Conservation (phyloP, 2,888 invertebrate species). For the Perithous albicinctus region DNA sequence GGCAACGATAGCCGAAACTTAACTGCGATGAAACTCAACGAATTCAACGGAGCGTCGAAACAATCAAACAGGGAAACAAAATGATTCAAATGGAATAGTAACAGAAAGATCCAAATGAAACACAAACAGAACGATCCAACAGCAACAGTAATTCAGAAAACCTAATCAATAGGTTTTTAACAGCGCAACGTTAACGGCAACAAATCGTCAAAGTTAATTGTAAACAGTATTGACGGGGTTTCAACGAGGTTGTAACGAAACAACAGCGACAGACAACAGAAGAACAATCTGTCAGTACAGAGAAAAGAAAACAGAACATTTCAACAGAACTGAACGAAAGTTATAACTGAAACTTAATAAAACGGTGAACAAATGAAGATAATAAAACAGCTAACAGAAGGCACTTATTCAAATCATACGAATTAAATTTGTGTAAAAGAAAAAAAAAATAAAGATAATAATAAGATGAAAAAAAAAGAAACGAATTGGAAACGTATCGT, state of each 20-base stretch:
- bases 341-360: slow-evolving; percentile 59
- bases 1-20: slow-evolving; percentile 50
- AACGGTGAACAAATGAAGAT: slow-evolving; percentile 31
- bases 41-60: slow-evolving; percentile 24
- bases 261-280: slow-evolving; percentile 48
- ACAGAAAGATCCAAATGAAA: too few species aligned
- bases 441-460: neutral
- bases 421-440: neutral
- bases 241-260: slow-evolving; percentile 45
- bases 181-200: slow-evolving; percentile 43
- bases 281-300: slow-evolving; percentile 30
- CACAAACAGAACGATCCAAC: slow-evolving; percentile 51
- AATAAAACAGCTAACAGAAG: slow-evolving; percentile 31
- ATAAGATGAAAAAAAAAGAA: slow-evolving; percentile 29
- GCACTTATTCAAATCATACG: neutral
- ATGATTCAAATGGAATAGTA: too few species aligned
- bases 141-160: slow-evolving; percentile 48
- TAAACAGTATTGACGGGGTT: slow-evolving; percentile 50
- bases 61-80: slow-evolving; percentile 50
- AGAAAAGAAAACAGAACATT: slow-evolving; percentile 41
- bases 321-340: slow-evolving; percentile 47
- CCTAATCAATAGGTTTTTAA: slow-evolving; percentile 48
- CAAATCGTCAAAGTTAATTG: slow-evolving; percentile 54
- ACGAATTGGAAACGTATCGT: slow-evolving; percentile 50
- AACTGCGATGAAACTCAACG: slow-evolving; percentile 60